phyloP scores from a whole-genome alignment of 2,888 invertebrate genomes.

The Monochamus alternatus region DNA sequence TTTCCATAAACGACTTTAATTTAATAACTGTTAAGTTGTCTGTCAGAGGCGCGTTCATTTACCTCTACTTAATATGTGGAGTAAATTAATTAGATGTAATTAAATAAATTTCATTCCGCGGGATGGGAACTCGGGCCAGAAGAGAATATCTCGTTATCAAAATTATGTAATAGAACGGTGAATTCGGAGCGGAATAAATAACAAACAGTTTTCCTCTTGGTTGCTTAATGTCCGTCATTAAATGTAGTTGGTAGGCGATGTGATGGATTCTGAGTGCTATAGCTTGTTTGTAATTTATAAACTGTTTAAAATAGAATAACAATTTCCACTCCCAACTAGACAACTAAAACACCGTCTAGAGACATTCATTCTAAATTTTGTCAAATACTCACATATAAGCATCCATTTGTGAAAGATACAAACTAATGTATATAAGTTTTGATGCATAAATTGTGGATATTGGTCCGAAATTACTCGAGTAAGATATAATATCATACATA shows the following conservation, averaged over 20 bases:
- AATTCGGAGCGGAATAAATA: neutral
- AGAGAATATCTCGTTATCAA: neutral
- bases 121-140: neutral
- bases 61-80: conserved; percentile 10
- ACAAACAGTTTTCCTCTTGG: neutral
- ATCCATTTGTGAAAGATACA: too few relatives aligned
- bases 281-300: too few relatives aligned
- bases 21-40: conserved; percentile 15
- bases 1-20: neutral
- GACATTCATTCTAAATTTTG: too few relatives aligned
- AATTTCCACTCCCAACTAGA: too few relatives aligned
- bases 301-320: too few relatives aligned
- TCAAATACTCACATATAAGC: too few relatives aligned
- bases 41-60: conserved; percentile 13
- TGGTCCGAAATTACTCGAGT: too few relatives aligned
- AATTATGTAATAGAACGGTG: neutral
- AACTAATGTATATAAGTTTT: too few relatives aligned
- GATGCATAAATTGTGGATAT: too few relatives aligned
- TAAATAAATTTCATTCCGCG: conserved; percentile 21
- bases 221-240: neutral
- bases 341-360: too few relatives aligned
- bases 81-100: conserved; percentile 22
- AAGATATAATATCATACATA: too few relatives aligned
- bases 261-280: too few relatives aligned
- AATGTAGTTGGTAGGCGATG: neutral